A percentile compares a stretch with the other conserved stretches of the same genome.
phyloP scores from a whole-genome alignment of 2,888 invertebrate genomes.

The Panopea generosa region DNA sequence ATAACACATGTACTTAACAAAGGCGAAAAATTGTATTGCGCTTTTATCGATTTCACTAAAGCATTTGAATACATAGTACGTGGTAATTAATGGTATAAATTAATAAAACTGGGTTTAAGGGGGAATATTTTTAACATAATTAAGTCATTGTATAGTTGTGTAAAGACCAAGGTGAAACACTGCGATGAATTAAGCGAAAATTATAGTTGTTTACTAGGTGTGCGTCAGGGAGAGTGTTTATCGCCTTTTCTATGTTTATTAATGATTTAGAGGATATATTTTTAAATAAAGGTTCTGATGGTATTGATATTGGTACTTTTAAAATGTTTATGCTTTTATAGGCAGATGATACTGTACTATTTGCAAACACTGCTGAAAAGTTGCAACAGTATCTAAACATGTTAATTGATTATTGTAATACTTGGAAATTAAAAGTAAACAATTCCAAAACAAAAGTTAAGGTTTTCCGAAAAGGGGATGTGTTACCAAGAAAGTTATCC shows the following conservation, averaged over 20 bases:
- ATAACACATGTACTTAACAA: not conserved
- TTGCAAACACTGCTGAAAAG: slow-evolving; percentile 1
- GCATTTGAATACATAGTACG: slow-evolving; percentile 12
- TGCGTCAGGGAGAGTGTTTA: slow-evolving; percentile 12
- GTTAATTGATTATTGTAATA: not conserved
- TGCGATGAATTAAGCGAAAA: not conserved
- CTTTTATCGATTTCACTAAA: slow-evolving; percentile 5
- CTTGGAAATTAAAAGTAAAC: not conserved
- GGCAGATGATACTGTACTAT: slow-evolving; percentile 7
- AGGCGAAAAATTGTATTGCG: slow-evolving; percentile 6
- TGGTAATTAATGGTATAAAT: slow-evolving; percentile 6
- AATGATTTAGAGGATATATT: slow-evolving; percentile 1
- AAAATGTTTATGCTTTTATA: slow-evolving; percentile 9
- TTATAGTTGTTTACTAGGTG: not conserved
- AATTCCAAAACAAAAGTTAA: not conserved
- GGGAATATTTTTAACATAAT: slow-evolving; percentile 20
- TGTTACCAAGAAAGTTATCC: not conserved
- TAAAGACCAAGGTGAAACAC: slow-evolving; percentile 20
- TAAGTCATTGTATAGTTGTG: slow-evolving; percentile 14
- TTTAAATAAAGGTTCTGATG: not conserved
- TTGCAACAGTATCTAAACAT: not conserved
- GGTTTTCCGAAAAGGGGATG: slow-evolving; percentile 3
- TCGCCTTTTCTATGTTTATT: slow-evolving; percentile 10
- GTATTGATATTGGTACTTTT: not conserved
- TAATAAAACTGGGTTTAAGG: slow-evolving; percentile 15